Percentiles rank a stretch among this genome's conserved stretches.
phyloP scores from a whole-genome alignment of 2,113 vertebrate genomes.

The Myotis lucifugus region DNA sequence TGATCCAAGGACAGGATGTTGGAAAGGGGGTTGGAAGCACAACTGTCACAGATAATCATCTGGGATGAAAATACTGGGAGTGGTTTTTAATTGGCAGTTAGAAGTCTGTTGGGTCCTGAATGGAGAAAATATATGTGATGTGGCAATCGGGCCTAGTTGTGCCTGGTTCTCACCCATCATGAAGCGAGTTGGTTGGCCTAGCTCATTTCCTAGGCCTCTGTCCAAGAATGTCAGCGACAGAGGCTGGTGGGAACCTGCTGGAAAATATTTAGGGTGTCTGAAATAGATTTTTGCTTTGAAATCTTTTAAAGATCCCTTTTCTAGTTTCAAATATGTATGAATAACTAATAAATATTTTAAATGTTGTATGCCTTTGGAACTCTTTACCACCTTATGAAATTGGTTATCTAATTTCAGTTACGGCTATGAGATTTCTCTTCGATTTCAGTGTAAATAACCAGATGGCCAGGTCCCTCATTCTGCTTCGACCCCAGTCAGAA shows the following conservation, averaged over 20 bases:
- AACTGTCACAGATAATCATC: not conserved
- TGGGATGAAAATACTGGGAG: not conserved
- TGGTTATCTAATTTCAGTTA: slow-evolving; percentile 21
- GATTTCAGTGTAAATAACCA: not conserved
- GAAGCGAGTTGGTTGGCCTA: not conserved
- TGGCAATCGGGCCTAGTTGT: not conserved
- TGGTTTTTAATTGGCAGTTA: not conserved
- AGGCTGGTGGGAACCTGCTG: not conserved
- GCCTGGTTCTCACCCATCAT: not conserved
- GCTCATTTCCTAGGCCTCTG: not conserved
- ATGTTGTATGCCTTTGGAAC: not conserved
- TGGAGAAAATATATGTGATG: not conserved
- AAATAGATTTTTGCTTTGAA: slow-evolving; percentile 46
- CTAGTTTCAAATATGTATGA: slow-evolving; percentile 39
- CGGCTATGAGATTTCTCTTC: slow-evolving; percentile 20
- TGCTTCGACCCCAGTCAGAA: not conserved
- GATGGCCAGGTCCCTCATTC: not conserved
- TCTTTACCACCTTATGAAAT: slow-evolving; percentile 15
- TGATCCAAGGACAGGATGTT: not conserved
- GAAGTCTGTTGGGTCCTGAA: not conserved
- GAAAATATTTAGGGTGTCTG: not conserved
- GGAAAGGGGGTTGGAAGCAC: not conserved
- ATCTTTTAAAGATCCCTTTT: slow-evolving; percentile 4
- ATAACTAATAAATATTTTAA: slow-evolving; percentile 41
- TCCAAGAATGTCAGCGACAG: not conserved